Percentiles rank a stretch among this genome's conserved stretches.
phyloP scores from a whole-genome alignment of 2,888 invertebrate genomes.

The Terebella lapidaria region DNA sequence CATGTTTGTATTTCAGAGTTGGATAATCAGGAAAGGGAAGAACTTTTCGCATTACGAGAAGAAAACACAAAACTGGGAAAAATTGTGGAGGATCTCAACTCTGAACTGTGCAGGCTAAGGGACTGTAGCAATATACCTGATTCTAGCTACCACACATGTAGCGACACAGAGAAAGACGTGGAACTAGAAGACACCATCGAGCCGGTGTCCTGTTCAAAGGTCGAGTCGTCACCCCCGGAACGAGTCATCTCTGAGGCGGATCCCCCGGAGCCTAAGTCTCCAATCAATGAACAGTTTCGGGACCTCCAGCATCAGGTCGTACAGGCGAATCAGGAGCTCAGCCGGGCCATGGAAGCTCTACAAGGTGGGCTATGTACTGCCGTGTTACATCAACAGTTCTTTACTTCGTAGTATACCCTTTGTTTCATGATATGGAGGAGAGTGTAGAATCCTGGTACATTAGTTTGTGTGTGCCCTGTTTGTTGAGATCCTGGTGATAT shows the following conservation, averaged over 20 bases:
- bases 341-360: background rate
- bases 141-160: background rate
- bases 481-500: too few relatives aligned
- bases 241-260: background rate
- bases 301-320: background rate
- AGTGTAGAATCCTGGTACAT: too few relatives aligned
- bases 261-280: background rate
- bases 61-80: background rate
- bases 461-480: too few relatives aligned
- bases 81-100: background rate
- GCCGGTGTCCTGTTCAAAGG: too few relatives aligned
- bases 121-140: too few relatives aligned
- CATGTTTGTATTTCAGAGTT: background rate
- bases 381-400: too few relatives aligned
- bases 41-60: conserved; percentile 7
- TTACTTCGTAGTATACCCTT: too few relatives aligned
- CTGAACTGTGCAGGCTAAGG: background rate
- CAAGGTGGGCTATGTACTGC: too few relatives aligned
- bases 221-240: too few relatives aligned
- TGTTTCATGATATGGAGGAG: too few relatives aligned
- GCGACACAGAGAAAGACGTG: background rate
- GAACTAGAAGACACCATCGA: background rate
- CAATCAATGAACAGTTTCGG: background rate
- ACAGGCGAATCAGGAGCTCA: background rate
- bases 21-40: conserved; percentile 3